These are phyloP conservation scores for Chiloscyllium punctatum DNA, from an alignment of 2,797 vertebrate species.

Conservation along the genomic window DNA sequence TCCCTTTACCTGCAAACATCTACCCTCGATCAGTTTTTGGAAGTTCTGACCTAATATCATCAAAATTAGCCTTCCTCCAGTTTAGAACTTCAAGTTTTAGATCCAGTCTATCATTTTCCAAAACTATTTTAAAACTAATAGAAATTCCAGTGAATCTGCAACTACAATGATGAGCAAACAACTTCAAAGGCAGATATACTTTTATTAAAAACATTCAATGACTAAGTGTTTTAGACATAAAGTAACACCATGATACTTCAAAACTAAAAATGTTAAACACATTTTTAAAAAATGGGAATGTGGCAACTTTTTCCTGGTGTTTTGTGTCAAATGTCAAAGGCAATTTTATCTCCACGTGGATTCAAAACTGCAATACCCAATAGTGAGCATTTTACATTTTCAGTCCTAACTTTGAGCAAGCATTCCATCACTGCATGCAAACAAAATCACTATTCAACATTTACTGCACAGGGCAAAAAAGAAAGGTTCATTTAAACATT, in stretches of 20 bases:
- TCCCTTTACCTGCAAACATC: no score
- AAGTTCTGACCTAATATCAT: no score
- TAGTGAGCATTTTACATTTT: constrained; percentile 30
- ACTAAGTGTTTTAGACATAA: constrained; percentile 21
- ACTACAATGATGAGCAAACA: not conserved
- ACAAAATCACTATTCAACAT: constrained; percentile 20
- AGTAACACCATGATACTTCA: constrained; percentile 10
- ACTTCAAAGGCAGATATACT: constrained; percentile 32
- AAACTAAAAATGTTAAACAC: constrained; percentile 3
- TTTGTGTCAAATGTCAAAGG: constrained; percentile 8
- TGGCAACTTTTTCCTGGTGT: constrained; percentile 8
- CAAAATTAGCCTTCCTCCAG: no score
- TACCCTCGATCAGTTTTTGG: no score
- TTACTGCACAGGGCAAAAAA: not conserved
- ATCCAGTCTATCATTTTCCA: no score
- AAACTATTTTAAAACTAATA: no score
- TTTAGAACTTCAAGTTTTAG: no score
- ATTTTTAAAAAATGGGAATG: constrained; percentile 29
- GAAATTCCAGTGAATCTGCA: not conserved
- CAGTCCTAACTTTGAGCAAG: constrained; percentile 9
- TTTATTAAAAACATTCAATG: constrained; percentile 36
- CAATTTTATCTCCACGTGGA: constrained; percentile 29
- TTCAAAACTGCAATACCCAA: constrained; percentile 23
- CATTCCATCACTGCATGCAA: constrained; percentile 35
- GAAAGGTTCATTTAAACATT: constrained; percentile 5